These are phyloP conservation scores for Xiphydria camelus DNA, from an alignment of 2,888 invertebrate species.

Conservation along the genomic window DNA sequence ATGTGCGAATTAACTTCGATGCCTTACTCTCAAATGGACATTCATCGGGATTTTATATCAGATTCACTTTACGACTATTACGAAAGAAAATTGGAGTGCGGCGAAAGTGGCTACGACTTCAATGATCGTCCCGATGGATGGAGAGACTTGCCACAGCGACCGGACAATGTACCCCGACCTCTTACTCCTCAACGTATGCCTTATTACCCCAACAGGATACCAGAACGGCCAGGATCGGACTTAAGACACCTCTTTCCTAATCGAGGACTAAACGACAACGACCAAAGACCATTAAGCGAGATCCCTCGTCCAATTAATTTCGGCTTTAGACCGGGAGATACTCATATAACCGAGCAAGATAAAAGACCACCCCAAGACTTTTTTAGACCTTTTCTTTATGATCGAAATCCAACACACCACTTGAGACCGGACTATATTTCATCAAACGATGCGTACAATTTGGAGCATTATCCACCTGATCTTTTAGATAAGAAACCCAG, in stretches of 20 bases:
- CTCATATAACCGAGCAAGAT: background rate
- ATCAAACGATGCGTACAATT: background rate
- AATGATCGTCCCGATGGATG: conserved; percentile 2
- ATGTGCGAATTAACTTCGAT: conserved; percentile 77
- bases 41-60: conserved; percentile 66
- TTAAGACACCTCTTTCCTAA: background rate
- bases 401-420: background rate
- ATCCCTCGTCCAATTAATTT: conserved; percentile 15
- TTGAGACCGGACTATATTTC: background rate
- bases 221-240: background rate
- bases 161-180: background rate
- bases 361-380: background rate
- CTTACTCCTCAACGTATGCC: background rate
- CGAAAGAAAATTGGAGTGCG: conserved; percentile 73
- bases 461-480: background rate
- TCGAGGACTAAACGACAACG: too few relatives aligned
- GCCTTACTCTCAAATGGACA: conserved; percentile 71
- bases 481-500: background rate
- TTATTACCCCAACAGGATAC: conserved; percentile 3
- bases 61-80: conserved; percentile 80
- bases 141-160: conserved; percentile 4
- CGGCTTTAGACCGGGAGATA: background rate
- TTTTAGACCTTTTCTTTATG: background rate
- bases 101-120: background rate
- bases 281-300: conserved; percentile 11